Evolutionary conservation across 1,140 invertebrate species (phyloP), one percentile per base, ranked within the genome.

Genomic region (Oryctes rhinoceros): DNA sequence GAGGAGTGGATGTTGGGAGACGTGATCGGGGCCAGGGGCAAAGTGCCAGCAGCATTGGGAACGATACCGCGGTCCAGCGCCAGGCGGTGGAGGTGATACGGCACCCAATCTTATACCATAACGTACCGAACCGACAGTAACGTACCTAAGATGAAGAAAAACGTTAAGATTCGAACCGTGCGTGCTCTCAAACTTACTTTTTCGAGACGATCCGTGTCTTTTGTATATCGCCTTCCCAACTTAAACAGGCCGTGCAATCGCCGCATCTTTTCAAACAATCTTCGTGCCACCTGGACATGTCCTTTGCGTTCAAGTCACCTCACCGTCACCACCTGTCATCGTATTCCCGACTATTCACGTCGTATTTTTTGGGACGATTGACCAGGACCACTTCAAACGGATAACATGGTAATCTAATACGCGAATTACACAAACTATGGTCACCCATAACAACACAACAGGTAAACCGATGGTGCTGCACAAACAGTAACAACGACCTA

Each of bases 91-190:
- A 35, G 86, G 86, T 47, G 86, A 87, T 80, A 88, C 86, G 39
- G 88, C 86, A 80, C 90, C 89, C 83, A 90, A 87, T 82, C 90
- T 89, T 76, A 90, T 90, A 48, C 90, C 90, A 87, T 91, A 91
- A 81, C 90, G 89, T 84, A 91, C 89, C 82, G 90, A 89, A 83
- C 90, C 90, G 85, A 91, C 88, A 81, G 89, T 91, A 87, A 91
- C 89, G 87, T 89, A 91, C 84, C 88, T 87, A 53, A 48, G 30
- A 48, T 53, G 44, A 76, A 76, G 44, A 76, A 76, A 76, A 37
- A 44, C 71, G 37, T 24, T 35, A 18, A 15, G 24, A 20, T 18
- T 30, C 5, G 18, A 76, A 44, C 65, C 65, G 37, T 76, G 74
- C 74, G 44, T 76, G 30, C 10, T 9, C 9, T 76, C 7, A 13